Evolutionary conservation across 1,140 invertebrate genomes (phyloP), one percentile per base, ranked within the genome.

Genomic region (Hypsibius dujardini): DNA sequence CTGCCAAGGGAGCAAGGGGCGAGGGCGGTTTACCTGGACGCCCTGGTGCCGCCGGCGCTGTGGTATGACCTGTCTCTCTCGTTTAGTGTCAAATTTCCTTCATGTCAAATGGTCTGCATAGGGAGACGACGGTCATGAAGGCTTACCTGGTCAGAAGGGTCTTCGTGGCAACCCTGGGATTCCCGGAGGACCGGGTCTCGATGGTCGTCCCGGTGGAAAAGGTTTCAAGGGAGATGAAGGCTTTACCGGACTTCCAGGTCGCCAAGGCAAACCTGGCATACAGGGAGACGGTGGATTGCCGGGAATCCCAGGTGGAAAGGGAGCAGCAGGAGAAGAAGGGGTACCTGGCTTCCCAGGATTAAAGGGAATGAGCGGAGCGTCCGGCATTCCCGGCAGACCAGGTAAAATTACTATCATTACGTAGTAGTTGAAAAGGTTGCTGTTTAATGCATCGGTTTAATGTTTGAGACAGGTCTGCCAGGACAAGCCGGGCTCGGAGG

Each of bases 341-440:
- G 3, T 79, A 14, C 74, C 77, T 7, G 77, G 78, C 45, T 77
- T 76, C 60, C 74, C 78, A 56, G 77, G 77, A 46, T 70, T 76
- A 28, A 74, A 76, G n/a, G 78, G 77, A 47, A 70, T 74, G 45
- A 73, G 74, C 46, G 77, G 78, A 40, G 73, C 56, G 3, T 62
- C 59, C 59, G 74, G 74, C 40, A 42, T 71, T 50, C 62, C 62
- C 7, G 62, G 62, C 15, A 28, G 46, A 40, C 47, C 28, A 28
- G 28, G 28, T 28, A 28, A 28, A 28, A 28, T 28, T 28, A 28
- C 28, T 28, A 28, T 28, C 28, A 28, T 28, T 28, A 28, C 28
- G 28, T 28, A 28, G 28, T 28, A 28, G 28, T 28, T 28, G 28
- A 28, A 28, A 28, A 28, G 28, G 28, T 28, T 28, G 28, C 28